Base-by-base conservation (phyloP, 2,888 invertebrate genomes). In the Thecocarcelia acutangulata region DNA sequence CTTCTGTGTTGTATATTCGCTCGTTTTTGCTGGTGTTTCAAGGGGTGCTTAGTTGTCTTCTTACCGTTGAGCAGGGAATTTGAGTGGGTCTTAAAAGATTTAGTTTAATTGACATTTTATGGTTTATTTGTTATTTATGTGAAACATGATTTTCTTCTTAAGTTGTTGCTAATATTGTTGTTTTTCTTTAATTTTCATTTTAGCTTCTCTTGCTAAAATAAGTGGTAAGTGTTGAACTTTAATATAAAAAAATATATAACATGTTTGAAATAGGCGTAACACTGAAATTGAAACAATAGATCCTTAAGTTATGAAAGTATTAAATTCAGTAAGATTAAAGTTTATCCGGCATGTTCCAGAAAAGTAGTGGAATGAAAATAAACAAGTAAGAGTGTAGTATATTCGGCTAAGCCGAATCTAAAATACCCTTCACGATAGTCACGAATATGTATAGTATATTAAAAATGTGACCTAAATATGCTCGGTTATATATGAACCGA, bases 21-120 rank as follows among this genome's bases (percentile, higher is more conserved):
- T 83, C n/a, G 19, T 13, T 33, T 33, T 33, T 5, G 33, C 33
- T 33, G 33, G 61, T 61, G 61, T 56, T 66, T 83, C 84, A 81
- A 85, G 81, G 83, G 83, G 85, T 85, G 84, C 80, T 84, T 84
- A 78, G 63, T 61, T 52, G 50, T 59, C 33, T 76, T 44, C 21
- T 56, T 66, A 40, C 61, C 64, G 64, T 54, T 69, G 83, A 78
- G 78, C 68, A 78, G 70, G 17, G 50, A 72, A 78, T 79, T 78
- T 56, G 61, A 73, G 79, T 83, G 69, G 76, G 76, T 83, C 84
- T 84, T 74, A 80, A 83, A 80, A 63, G 83, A 77, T 80, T 83
- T 77, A 77, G 66, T 83, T 76, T 83, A 80, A 80, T 80, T 80
- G 83, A 80, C 80, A 80, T 77, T 83, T 76, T 76, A 76, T 75